Conservation (phyloP, 2,888 invertebrate genomes). For the Diaprepes abbreviatus region DNA sequence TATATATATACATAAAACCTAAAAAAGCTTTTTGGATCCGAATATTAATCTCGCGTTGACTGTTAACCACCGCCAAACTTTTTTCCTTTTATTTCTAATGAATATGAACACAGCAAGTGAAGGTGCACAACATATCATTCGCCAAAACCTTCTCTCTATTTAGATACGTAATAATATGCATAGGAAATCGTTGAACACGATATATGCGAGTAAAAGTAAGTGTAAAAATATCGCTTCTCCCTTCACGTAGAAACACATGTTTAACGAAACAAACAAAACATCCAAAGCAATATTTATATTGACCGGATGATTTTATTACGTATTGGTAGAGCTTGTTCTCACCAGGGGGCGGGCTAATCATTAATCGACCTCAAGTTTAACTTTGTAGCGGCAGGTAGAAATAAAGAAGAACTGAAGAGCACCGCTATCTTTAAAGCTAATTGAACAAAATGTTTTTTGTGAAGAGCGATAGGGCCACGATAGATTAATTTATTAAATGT, state of each 20-base stretch:
- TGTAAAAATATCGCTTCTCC: conserved; percentile 58
- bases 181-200: background rate
- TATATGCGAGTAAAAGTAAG: too few relatives aligned
- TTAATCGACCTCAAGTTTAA: conserved; percentile 60
- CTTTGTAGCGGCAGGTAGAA: conserved; percentile 64
- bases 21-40: too few relatives aligned
- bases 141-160: conserved; percentile 53
- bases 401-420: conserved; percentile 27
- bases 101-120: too few relatives aligned
- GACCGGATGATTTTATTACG: conserved; percentile 67
- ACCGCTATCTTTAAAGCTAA: conserved; percentile 57
- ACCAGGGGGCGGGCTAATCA: conserved; percentile 62
- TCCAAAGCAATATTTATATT: conserved; percentile 67
- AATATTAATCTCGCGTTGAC: too few relatives aligned
- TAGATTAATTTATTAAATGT: conserved; percentile 43
- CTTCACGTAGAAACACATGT: conserved; percentile 60
- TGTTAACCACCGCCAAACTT: too few relatives aligned
- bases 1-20: too few relatives aligned
- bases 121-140: too few relatives aligned
- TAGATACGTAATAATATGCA: conserved; percentile 11
- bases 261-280: conserved; percentile 61
- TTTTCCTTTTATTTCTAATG: too few relatives aligned
- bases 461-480: conserved; percentile 39
- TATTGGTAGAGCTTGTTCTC: conserved; percentile 58
- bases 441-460: conserved; percentile 59